Conservation (phyloP, 1,140 invertebrate species). For the Latrodectus geometricus region DNA sequence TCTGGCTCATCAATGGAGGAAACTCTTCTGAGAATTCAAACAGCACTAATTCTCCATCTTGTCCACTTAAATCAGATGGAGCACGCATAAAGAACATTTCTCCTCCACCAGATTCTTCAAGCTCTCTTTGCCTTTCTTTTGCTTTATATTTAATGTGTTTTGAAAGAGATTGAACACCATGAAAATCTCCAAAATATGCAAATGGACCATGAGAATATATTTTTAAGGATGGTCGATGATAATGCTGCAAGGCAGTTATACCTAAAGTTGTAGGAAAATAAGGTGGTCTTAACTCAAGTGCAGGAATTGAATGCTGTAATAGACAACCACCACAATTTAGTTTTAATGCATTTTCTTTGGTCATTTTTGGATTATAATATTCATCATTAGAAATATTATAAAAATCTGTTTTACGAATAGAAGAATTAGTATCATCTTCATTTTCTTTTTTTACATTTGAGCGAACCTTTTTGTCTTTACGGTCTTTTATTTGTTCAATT, state of each 20-base stretch:
- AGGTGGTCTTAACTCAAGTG: constrained; percentile 90
- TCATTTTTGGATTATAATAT: constrained; percentile 91
- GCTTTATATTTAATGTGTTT: constrained; percentile 95
- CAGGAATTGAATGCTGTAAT: constrained; percentile 94
- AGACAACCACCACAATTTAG: constrained; percentile 70
- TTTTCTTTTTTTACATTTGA: constrained; percentile 92
- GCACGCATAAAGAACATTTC: constrained; percentile 99
- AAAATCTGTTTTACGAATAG: constrained; percentile 80
- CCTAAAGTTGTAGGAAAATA: constrained; percentile 96
- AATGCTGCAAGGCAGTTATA: constrained; percentile 85
- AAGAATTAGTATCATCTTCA: constrained; percentile 79
- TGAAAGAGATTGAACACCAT: constrained; percentile 82
- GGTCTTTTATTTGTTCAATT: constrained; percentile 57
- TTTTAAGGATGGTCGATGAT: constrained; percentile 92
- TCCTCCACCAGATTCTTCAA: constrained; percentile 92
- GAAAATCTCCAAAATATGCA: constrained; percentile 77
- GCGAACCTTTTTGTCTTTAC: constrained; percentile 82
- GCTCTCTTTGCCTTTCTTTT: constrained; percentile 89
- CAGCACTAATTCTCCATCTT: constrained; percentile 92
- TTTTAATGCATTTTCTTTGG: constrained; percentile 68
- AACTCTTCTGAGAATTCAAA: constrained; percentile 98
- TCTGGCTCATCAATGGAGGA: constrained; percentile 93
- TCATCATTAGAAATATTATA: constrained; percentile 99
- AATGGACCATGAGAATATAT: constrained; percentile 86
- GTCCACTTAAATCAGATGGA: constrained; percentile 92